phyloP scores from a whole-genome alignment of 2,797 vertebrate species.

The Mastacembelus armatus region DNA sequence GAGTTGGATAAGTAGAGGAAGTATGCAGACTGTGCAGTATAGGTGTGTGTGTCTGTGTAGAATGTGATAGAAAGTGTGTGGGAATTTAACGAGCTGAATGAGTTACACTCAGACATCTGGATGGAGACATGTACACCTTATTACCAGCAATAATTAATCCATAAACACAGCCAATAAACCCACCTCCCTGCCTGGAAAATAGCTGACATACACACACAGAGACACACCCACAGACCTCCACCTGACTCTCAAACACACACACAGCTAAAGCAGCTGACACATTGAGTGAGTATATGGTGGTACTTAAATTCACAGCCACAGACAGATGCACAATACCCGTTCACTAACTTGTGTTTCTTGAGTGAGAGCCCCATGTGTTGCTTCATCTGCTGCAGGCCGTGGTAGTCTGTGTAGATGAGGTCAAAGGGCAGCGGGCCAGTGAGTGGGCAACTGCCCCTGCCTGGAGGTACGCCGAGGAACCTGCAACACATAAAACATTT shows the following conservation, averaged over 20 bases:
- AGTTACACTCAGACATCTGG: constrained; percentile 53
- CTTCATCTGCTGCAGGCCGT: constrained; percentile 97
- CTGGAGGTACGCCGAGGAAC: constrained; percentile 95
- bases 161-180: constrained; percentile 61
- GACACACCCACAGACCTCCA: constrained; percentile 26
- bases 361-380: constrained; percentile 99
- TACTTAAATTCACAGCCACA: not conserved
- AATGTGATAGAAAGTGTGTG: constrained; percentile 11
- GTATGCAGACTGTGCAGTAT: not conserved
- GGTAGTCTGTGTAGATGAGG: constrained; percentile 98
- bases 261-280: constrained; percentile 41
- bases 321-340: not conserved
- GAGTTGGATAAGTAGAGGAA: not conserved
- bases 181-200: constrained; percentile 10
- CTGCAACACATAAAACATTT: constrained; percentile 75
- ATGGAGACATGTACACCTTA: constrained; percentile 47
- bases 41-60: not conserved
- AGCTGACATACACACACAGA: not conserved
- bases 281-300: not conserved
- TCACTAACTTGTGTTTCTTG: constrained; percentile 94
- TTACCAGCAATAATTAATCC: constrained; percentile 62
- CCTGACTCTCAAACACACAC: constrained; percentile 8
- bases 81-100: constrained; percentile 55
- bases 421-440: constrained; percentile 93
- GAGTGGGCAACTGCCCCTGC: constrained; percentile 95